A percentile compares a stretch with the other conserved stretches of the same genome.
These are phyloP conservation scores for Pangasius djambal DNA, from an alignment of 2,797 vertebrate genomes.

Conservation along the genomic window DNA sequence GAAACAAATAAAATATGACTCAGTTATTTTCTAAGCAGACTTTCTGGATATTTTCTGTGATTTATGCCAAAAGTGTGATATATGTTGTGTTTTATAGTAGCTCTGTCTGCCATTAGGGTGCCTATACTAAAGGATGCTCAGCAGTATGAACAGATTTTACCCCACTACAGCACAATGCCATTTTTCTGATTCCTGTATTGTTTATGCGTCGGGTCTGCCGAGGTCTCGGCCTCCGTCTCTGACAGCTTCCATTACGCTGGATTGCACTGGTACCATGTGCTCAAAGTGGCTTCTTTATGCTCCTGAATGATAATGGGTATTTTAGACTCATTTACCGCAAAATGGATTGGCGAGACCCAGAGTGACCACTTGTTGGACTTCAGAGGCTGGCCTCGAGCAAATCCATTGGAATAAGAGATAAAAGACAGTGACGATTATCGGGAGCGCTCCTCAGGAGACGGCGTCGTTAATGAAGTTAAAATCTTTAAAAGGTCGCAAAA, in stretches of 20 bases:
- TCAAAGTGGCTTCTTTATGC: slow-evolving; percentile 51
- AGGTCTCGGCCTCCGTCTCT: slow-evolving; percentile 1
- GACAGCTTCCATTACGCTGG: slow-evolving; percentile 23
- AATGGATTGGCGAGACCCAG: slow-evolving; percentile 46
- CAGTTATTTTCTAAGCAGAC: neutral
- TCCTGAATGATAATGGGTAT: slow-evolving; percentile 50
- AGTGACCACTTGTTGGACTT: slow-evolving; percentile 52
- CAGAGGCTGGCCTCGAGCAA: slow-evolving; percentile 40
- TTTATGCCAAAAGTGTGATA: neutral
- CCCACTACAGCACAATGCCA: neutral
- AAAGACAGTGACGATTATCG: slow-evolving; percentile 43
- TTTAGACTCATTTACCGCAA: slow-evolving; percentile 46
- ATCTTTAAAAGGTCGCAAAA: slow-evolving; percentile 17
- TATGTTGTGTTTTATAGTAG: neutral
- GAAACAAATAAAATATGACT: neutral
- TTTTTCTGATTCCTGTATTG: neutral
- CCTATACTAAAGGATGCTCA: neutral
- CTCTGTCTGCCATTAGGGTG: neutral
- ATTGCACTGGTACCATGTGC: slow-evolving; percentile 29
- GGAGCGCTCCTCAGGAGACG: slow-evolving; percentile 19
- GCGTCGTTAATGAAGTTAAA: slow-evolving; percentile 49
- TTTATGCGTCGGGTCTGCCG: neutral
- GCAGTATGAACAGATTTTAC: neutral
- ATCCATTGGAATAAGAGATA: slow-evolving; percentile 43
- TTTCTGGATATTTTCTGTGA: neutral